These are phyloP conservation scores for Cheilosia grossa DNA, from an alignment of 2,888 invertebrate species.

Conservation along the genomic window DNA sequence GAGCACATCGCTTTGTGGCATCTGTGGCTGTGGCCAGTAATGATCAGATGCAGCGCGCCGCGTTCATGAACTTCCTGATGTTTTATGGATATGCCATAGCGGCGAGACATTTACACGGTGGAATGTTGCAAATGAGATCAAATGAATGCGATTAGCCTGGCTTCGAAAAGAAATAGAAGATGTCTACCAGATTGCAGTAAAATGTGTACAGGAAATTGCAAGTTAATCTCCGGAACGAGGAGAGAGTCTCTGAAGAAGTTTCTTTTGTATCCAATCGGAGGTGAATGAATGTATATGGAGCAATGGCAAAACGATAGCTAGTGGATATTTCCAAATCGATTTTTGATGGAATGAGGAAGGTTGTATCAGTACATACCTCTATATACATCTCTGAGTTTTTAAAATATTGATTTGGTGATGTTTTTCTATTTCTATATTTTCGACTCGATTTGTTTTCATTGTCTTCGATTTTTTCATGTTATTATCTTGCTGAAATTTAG, in stretches of 20 bases:
- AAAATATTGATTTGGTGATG: too few relatives aligned
- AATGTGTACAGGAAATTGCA: conserved; percentile 50
- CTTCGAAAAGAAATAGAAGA: conserved; percentile 31
- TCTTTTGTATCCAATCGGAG: conserved; percentile 23
- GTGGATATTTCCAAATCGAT: neutral
- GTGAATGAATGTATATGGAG: conserved; percentile 23
- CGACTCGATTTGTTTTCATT: too few relatives aligned
- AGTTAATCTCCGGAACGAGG: conserved; percentile 41
- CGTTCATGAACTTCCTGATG: conserved; percentile 47
- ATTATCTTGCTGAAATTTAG: too few relatives aligned
- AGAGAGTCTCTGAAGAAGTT: conserved; percentile 18
- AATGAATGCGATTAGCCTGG: conserved; percentile 32
- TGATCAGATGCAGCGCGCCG: conserved; percentile 26
- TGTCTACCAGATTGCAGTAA: conserved; percentile 5
- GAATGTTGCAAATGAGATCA: conserved; percentile 31
- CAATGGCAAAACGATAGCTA: neutral
- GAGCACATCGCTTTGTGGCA: conserved; percentile 16
- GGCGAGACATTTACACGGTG: neutral
- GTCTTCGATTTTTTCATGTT: too few relatives aligned
- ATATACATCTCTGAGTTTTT: too few relatives aligned
- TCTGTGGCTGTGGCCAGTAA: conserved; percentile 16
- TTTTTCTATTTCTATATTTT: too few relatives aligned
- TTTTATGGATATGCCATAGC: conserved; percentile 37
- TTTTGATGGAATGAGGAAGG: neutral
- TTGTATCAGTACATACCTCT: too few relatives aligned